A percentile compares a stretch with the other conserved stretches of the same genome.
Evolutionary conservation across 2,797 vertebrate genomes (phyloP).

Genomic region (Epinephelus awoara): DNA sequence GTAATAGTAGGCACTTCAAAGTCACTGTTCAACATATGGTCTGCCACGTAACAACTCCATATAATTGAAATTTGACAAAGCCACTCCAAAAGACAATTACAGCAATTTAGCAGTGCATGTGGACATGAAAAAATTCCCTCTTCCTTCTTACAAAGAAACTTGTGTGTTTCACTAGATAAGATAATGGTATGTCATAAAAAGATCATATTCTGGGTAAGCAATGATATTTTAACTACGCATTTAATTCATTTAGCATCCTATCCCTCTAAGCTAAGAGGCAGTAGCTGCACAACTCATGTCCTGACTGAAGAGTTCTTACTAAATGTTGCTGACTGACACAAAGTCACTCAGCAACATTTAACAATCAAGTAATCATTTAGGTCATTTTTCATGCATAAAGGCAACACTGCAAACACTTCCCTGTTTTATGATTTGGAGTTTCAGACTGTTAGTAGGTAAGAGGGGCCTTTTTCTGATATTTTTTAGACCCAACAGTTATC

Average conservation of each 20-base stretch:
- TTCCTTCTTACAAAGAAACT: not conserved
- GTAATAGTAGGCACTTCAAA: too few species aligned
- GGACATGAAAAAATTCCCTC: too few species aligned
- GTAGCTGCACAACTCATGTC: not conserved
- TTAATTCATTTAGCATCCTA: not conserved
- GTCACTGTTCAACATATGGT: too few species aligned
- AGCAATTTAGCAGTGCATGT: too few species aligned
- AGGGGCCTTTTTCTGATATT: too few species aligned
- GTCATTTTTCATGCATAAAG: not conserved
- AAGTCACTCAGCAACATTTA: not conserved
- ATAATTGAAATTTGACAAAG: too few species aligned
- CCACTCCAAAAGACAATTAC: too few species aligned
- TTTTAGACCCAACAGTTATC: too few species aligned
- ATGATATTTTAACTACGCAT: not conserved
- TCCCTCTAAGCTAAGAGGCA: too few species aligned
- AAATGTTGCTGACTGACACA: not conserved
- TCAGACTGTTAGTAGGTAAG: too few species aligned
- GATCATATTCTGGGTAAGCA: slow-evolving; percentile 13
- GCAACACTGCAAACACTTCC: not conserved
- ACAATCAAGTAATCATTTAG: not conserved
- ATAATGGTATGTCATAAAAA: slow-evolving; percentile 2
- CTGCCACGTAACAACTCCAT: too few species aligned
- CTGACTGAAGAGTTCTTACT: not conserved
- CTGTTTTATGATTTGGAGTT: not conserved
- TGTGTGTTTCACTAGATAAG: slow-evolving; percentile 8